Evolutionary conservation across 2,797 vertebrate genomes (phyloP).

Genomic region (Huso huso): DNA sequence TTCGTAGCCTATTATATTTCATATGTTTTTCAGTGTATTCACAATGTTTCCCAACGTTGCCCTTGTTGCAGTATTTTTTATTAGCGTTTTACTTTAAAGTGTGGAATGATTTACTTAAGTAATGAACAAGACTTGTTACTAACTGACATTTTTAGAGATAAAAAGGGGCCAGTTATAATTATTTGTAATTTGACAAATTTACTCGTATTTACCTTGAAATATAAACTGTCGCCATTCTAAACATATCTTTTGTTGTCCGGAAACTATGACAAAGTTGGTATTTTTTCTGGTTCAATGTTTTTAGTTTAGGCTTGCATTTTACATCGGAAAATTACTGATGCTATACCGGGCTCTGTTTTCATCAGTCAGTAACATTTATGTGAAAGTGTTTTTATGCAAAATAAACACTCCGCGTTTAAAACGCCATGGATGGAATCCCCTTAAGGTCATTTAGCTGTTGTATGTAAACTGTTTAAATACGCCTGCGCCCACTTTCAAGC

Average conservation of each 20-base stretch:
- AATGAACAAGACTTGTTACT: too few relatives aligned
- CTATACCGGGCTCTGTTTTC: constrained; percentile 3
- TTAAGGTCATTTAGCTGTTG: constrained; percentile 1
- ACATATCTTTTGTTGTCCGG: background rate
- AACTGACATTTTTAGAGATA: too few relatives aligned
- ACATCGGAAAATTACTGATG: constrained; percentile 6
- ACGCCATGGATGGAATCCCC: background rate
- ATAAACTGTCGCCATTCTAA: background rate
- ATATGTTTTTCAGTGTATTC: too few relatives aligned
- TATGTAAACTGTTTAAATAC: background rate
- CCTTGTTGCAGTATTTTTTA: too few relatives aligned
- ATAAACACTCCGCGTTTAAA: background rate
- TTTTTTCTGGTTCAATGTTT: background rate
- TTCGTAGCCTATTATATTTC: too few relatives aligned
- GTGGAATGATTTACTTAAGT: too few relatives aligned
- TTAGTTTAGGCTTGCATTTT: constrained; percentile 23
- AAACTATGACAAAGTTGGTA: background rate
- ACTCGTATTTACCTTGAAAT: constrained; percentile 6
- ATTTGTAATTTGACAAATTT: too few relatives aligned
- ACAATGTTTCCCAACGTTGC: too few relatives aligned
- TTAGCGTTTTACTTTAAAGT: too few relatives aligned
- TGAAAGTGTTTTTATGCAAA: constrained; percentile 1
- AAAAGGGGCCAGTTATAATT: too few relatives aligned
- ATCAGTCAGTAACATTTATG: constrained; percentile 25
- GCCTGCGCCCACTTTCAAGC: background rate